Base-by-base conservation (phyloP, 2,888 invertebrate genomes). In the Pollenia griseotomentosa region DNA sequence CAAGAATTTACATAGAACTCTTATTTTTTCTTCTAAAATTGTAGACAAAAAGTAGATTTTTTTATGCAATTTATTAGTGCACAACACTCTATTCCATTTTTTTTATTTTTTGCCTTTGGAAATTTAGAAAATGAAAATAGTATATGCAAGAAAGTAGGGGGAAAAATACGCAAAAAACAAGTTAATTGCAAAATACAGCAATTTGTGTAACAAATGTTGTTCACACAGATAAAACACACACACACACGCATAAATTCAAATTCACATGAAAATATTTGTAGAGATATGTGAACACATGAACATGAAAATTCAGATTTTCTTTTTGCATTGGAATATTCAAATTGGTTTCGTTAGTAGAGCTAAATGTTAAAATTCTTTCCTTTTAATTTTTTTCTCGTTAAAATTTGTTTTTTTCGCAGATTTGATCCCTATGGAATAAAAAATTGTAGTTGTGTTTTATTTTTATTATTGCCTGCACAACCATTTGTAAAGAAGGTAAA, bases 121-220 rank as follows among this genome's bases (percentile, higher is more conserved):
- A 74, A 65, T 74, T 63, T 65, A 59, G 68, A 61, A 77, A 71
- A 65, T 74, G 23, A 2, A 23, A 23, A 23, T 23, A 23, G n/a
- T 74, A 44, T 46, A 70, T 23, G 14, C 14, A 12, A 23, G 14
- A 53, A 65, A 71, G 65, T 6, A 14, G 10, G 16, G 48, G 10
- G 51, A 40, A 10, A 65, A 65, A 33, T 66, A 40, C 46, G 40
- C 33, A 51, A n/a, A 74, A 74, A 84, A 59, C 68, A 78, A 78
- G 82, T 88, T 88, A 88, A 86, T 88, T 88, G 82, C 79, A 88
- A 82, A 33, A 82, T 79, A 77, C 75, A 75, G 75, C 75, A 86
- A 84, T 78, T 87, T 83, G 53, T 73, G 61, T 78, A 66, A 57
- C 77, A 87, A 75, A 78, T 73, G 65, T 53, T 78, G 71, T 10